phyloP scores from a whole-genome alignment of 2,113 vertebrate species.

The Plectropomus leopardus region DNA sequence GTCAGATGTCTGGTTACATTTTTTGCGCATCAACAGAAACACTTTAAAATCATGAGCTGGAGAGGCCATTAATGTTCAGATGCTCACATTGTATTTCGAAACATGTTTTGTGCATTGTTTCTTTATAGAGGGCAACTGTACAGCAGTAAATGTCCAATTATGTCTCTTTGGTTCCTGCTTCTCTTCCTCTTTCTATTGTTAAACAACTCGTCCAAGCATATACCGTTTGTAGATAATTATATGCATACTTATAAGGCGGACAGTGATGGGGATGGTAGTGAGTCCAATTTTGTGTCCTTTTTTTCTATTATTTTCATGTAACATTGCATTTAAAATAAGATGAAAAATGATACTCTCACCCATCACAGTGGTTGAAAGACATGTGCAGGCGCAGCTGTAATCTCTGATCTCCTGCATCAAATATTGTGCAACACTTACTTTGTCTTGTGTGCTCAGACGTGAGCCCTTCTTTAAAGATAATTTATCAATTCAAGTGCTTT shows the following conservation, averaged over 20 bases:
- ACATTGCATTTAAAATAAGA: not conserved
- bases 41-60: not conserved
- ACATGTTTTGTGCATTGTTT: not conserved
- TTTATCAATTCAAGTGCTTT: constrained; percentile 37
- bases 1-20: not conserved
- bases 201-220: not conserved
- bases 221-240: not conserved
- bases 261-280: not conserved
- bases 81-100: constrained; percentile 4
- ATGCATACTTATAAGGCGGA: not conserved
- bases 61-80: not conserved
- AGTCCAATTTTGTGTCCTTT: not conserved
- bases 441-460: constrained; percentile 3
- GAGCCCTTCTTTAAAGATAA: constrained; percentile 37
- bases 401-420: not conserved
- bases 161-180: not conserved
- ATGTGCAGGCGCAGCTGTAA: not conserved
- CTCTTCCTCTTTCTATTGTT: not conserved
- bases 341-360: not conserved
- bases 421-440: not conserved
- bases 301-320: not conserved
- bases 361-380: not conserved
- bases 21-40: not conserved
- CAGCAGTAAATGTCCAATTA: not conserved
- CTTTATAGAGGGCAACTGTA: constrained; percentile 1